Evolutionary conservation across 2,113 vertebrate genomes (phyloP).

Genomic region (Brachypteracias leptosomus): DNA sequence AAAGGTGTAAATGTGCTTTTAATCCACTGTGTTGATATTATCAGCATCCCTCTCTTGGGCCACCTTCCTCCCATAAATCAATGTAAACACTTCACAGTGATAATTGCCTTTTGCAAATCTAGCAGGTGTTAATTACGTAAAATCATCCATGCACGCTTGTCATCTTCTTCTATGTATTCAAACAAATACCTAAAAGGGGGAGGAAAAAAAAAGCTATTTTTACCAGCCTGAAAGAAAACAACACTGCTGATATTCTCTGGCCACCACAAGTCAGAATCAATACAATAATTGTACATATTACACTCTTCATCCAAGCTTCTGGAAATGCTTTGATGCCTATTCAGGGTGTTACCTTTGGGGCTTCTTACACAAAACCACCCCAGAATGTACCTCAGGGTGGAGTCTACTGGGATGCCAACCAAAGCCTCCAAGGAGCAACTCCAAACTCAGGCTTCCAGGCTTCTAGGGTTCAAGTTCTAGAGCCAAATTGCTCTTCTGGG

Average conservation of each 20-base stretch:
- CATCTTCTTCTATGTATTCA: conserved; percentile 59
- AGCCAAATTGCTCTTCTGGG: background rate
- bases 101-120: conserved; percentile 66
- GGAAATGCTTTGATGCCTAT: background rate
- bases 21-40: conserved; percentile 75
- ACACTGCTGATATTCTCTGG: background rate
- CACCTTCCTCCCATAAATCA: conserved; percentile 75
- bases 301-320: background rate
- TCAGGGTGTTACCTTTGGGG: background rate
- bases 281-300: background rate
- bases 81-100: conserved; percentile 57
- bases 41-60: conserved; percentile 76
- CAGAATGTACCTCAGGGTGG: background rate
- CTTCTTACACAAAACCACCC: background rate
- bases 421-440: background rate
- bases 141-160: conserved; percentile 58
- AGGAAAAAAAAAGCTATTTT: background rate
- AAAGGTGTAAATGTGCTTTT: conserved; percentile 77
- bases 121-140: conserved; percentile 56
- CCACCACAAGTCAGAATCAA: background rate
- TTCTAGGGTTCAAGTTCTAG: accelerated
- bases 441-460: background rate
- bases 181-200: conserved; percentile 58
- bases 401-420: background rate
- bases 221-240: conserved; percentile 15